Evolutionary conservation across 2,888 invertebrate genomes (phyloP).

Genomic region (Dynastes maya): DNA sequence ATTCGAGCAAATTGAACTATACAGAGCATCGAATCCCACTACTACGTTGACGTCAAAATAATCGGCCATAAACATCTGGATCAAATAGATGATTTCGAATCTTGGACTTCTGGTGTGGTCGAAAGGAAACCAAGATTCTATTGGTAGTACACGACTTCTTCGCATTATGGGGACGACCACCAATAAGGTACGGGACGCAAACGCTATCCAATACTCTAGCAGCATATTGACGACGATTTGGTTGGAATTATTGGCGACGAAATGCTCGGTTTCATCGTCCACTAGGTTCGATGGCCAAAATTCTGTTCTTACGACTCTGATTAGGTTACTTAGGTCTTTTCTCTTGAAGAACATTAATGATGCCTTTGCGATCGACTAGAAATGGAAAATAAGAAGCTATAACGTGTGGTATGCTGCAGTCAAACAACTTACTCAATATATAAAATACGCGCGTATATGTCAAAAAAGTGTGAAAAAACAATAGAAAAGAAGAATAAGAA

Average conservation of each 20-base stretch:
- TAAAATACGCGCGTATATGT: too few relatives aligned
- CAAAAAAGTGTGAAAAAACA: too few relatives aligned
- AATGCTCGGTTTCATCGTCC: slow-evolving; percentile 41
- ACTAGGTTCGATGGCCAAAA: slow-evolving; percentile 53
- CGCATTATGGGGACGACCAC: slow-evolving; percentile 51
- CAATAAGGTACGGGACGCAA: slow-evolving; percentile 50
- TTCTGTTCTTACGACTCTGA: slow-evolving; percentile 43
- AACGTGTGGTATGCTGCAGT: neutral
- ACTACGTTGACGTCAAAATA: slow-evolving; percentile 51
- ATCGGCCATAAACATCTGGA: slow-evolving; percentile 51
- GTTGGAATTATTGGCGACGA: slow-evolving; percentile 39
- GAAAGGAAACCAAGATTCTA: slow-evolving; percentile 53
- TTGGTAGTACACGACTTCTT: slow-evolving; percentile 51
- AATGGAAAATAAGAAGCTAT: neutral
- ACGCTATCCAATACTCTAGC: slow-evolving; percentile 43
- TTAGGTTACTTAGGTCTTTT: slow-evolving; percentile 38
- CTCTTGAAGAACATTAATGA: slow-evolving; percentile 44
- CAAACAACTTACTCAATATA: too few relatives aligned
- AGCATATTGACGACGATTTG: slow-evolving; percentile 46
- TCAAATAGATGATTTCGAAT: slow-evolving; percentile 54
- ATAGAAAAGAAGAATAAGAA: too few relatives aligned
- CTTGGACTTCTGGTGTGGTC: slow-evolving; percentile 45
- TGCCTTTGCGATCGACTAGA: slow-evolving; percentile 53
- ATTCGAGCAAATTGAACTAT: slow-evolving; percentile 52
- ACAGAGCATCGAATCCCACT: slow-evolving; percentile 53